A percentile compares a stretch with the other conserved stretches of the same genome.
These are phyloP conservation scores for Helostoma temminkii DNA, from an alignment of 2,797 vertebrate species.

Conservation along the genomic window DNA sequence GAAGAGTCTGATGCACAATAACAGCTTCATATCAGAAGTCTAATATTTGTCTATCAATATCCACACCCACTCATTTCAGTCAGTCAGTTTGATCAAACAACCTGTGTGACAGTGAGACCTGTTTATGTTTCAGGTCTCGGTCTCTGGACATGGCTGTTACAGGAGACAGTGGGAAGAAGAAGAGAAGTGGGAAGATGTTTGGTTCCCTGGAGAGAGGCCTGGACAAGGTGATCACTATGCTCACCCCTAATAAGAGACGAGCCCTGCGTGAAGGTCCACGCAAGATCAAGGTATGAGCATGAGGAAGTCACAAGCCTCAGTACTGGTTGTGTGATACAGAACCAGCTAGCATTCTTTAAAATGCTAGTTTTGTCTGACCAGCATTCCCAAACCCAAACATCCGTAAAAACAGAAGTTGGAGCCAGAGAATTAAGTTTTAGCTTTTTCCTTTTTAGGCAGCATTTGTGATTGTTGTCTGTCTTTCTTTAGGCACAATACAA, in stretches of 20 bases:
- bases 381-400: too few species aligned
- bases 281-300: slow-evolving; percentile 89
- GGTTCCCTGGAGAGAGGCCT: slow-evolving; percentile 94
- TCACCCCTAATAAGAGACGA: slow-evolving; percentile 92
- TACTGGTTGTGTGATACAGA: too few species aligned
- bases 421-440: not conserved
- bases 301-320: rapidly evolving
- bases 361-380: not conserved
- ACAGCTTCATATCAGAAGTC: not conserved
- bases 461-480: slow-evolving; percentile 1
- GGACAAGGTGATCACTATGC: slow-evolving; percentile 95
- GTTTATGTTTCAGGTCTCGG: slow-evolving; percentile 82
- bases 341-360: not conserved
- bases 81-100: not conserved
- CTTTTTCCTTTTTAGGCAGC: not conserved
- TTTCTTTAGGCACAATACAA: slow-evolving; percentile 91
- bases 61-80: not conserved
- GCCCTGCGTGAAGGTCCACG: slow-evolving; percentile 85
- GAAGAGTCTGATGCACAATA: not conserved
- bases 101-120: not conserved
- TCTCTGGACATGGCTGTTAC: slow-evolving; percentile 88
- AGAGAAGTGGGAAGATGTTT: slow-evolving; percentile 90
- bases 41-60: not conserved
- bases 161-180: slow-evolving; percentile 89
- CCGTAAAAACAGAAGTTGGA: too few species aligned